Percentiles rank a stretch among this genome's conserved stretches.
phyloP scores from a whole-genome alignment of 2,797 vertebrate species.

The Merluccius polli region DNA sequence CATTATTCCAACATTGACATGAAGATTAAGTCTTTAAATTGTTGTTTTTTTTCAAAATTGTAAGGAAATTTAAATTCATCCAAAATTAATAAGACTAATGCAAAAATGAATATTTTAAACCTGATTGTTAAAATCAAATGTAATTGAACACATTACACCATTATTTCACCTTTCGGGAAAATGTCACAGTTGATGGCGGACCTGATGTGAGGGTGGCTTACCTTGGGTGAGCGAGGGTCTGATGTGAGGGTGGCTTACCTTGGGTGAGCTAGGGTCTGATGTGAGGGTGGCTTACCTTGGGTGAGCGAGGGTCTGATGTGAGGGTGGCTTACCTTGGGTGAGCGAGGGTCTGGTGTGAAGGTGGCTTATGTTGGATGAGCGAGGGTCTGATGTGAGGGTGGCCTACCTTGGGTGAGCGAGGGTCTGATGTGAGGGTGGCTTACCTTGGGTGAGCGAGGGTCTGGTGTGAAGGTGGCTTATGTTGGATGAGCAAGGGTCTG shows the following conservation, averaged over 20 bases:
- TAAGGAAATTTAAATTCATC: too few relatives aligned
- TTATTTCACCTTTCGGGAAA: neutral
- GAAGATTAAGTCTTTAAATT: too few relatives aligned
- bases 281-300: constrained; percentile 80
- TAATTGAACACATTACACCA: neutral
- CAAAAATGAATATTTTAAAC: neutral
- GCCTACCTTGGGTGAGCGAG: constrained; percentile 88
- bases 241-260: constrained; percentile 91
- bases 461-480: constrained; percentile 61
- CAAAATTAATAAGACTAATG: too few relatives aligned
- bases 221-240: constrained; percentile 95
- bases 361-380: constrained; percentile 80
- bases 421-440: constrained; percentile 52
- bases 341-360: constrained; percentile 92
- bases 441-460: constrained; percentile 97
- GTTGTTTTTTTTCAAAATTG: too few relatives aligned
- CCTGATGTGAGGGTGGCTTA: neutral
- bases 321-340: constrained; percentile 93
- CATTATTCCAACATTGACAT: too few relatives aligned
- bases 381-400: constrained; percentile 81
- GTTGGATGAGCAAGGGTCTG: too few relatives aligned
- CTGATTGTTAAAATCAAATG: neutral
- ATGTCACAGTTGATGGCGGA: neutral
- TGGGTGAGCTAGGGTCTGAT: constrained; percentile 95
- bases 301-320: too few relatives aligned